A percentile compares a stretch with the other conserved stretches of the same genome.
phyloP scores from a whole-genome alignment of 2,797 vertebrate species.

The Microctenopoma lineatum region DNA sequence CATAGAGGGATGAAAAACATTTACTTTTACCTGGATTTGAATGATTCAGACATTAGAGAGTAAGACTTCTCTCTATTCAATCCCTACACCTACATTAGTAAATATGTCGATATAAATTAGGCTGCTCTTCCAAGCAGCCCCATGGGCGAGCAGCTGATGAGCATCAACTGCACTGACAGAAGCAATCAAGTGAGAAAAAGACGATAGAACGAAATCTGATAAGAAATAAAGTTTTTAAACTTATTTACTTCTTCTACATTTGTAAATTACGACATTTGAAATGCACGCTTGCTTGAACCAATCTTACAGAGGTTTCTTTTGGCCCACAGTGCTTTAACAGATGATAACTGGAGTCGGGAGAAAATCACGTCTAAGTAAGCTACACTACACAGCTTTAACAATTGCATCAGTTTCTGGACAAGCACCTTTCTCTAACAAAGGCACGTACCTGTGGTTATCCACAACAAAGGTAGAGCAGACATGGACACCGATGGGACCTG shows the following conservation, averaged over 20 bases:
- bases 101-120: too few species aligned
- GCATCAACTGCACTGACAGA: too few species aligned
- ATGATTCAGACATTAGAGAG: background rate
- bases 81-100: too few species aligned
- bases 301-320: conserved; percentile 29
- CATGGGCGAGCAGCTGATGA: too few species aligned
- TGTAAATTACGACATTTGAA: conserved; percentile 1
- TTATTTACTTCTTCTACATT: background rate
- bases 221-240: too few species aligned
- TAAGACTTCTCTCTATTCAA: background rate
- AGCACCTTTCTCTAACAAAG: background rate
- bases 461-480: background rate
- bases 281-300: conserved; percentile 25
- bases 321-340: conserved; percentile 3
- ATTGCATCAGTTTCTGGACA: conserved; percentile 17
- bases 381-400: conserved; percentile 10
- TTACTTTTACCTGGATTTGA: background rate
- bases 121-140: too few species aligned
- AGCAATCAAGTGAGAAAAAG: too few species aligned
- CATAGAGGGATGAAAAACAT: background rate
- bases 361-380: conserved; percentile 6
- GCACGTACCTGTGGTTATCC: background rate
- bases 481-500: conserved; percentile 20
- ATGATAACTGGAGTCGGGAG: background rate
- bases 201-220: too few species aligned